Evolutionary conservation across 2,113 vertebrate genomes (phyloP).

Genomic region (Charadrius vociferus): DNA sequence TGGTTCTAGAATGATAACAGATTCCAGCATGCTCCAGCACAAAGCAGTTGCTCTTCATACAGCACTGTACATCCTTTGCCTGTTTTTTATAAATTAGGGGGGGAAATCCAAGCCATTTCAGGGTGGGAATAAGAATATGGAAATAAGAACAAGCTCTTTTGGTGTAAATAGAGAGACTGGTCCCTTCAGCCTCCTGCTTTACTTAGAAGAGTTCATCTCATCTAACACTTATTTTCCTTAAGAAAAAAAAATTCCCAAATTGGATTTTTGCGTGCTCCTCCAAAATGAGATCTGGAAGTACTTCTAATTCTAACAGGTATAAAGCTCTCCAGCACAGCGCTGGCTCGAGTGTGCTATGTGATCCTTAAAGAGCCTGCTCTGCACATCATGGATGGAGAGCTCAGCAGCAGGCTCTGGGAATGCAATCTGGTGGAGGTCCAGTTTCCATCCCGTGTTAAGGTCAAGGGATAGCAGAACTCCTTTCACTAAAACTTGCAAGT

Average conservation of each 20-base stretch:
- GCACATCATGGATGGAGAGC: neutral
- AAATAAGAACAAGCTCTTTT: conserved; percentile 32
- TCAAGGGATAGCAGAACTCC: neutral
- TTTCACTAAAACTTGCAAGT: neutral
- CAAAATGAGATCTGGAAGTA: conserved; percentile 20
- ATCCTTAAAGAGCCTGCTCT: neutral
- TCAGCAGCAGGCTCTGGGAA: neutral
- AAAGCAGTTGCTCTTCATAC: neutral
- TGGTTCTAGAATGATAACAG: neutral
- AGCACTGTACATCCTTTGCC: neutral
- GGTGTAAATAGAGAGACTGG: neutral
- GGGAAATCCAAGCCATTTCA: conserved; percentile 30
- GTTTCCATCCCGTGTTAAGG: neutral
- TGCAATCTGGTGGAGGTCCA: neutral
- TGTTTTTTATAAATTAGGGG: conserved; percentile 41
- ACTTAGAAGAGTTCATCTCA: neutral
- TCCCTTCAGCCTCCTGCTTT: neutral
- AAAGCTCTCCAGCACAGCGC: neutral
- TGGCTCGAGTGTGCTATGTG: neutral
- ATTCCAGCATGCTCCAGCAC: neutral
- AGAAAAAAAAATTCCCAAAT: neutral
- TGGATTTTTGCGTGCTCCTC: neutral
- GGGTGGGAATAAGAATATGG: neutral
- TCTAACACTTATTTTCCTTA: neutral
- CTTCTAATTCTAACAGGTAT: neutral